phyloP scores from a whole-genome alignment of 2,113 vertebrate species.

The Eurystomus gularis region DNA sequence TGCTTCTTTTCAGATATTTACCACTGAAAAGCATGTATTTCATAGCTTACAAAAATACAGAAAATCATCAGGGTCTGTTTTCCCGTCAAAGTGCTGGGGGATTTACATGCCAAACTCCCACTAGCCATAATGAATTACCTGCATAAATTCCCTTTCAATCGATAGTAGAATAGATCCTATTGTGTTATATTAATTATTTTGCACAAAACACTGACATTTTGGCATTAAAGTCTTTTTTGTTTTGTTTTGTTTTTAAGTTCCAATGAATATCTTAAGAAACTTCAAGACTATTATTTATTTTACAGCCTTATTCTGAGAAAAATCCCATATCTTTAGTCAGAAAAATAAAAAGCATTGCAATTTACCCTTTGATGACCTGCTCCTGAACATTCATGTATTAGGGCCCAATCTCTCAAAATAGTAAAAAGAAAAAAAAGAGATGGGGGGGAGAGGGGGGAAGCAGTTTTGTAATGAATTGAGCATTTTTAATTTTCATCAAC shows the following conservation, averaged over 20 bases:
- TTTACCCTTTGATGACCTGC: neutral
- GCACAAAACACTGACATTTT: conserved; percentile 64
- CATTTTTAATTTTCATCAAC: conserved; percentile 5
- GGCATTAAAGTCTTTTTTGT: conserved; percentile 51
- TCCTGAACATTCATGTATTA: neutral
- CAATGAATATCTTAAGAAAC: conserved; percentile 69
- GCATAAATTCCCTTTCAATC: conserved; percentile 77
- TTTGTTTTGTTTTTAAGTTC: conserved; percentile 35
- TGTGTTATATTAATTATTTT: conserved; percentile 77
- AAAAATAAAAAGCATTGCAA: neutral
- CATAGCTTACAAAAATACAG: conserved; percentile 14
- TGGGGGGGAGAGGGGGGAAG: rapidly evolving
- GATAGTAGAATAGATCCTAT: conserved; percentile 70
- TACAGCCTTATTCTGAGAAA: conserved; percentile 23
- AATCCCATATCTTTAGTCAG: neutral
- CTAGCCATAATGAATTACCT: conserved; percentile 79
- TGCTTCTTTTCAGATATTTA: conserved; percentile 42
- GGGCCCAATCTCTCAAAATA: neutral
- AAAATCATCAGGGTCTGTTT: conserved; percentile 49
- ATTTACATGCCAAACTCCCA: conserved; percentile 72
- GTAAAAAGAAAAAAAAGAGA: neutral
- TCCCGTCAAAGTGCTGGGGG: conserved; percentile 54
- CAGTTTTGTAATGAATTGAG: neutral
- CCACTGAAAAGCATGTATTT: conserved; percentile 48
- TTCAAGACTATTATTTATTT: conserved; percentile 67